Evolutionary conservation across 2,797 vertebrate genomes (phyloP).

Genomic region (Melanotaenia nigrans): DNA sequence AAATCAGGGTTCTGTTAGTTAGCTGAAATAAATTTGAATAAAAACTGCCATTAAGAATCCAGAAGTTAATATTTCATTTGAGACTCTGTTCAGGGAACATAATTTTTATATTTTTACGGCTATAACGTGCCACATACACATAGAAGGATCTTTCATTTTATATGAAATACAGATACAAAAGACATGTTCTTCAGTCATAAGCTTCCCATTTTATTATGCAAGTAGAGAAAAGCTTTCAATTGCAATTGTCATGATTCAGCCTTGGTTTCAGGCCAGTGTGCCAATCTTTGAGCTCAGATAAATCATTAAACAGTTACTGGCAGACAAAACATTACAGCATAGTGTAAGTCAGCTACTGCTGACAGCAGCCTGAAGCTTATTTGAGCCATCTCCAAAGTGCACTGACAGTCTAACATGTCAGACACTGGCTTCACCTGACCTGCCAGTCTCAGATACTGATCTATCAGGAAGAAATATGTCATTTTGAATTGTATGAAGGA

Average conservation of each 20-base stretch:
- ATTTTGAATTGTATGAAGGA: background rate
- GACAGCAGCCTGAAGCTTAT: slow-evolving; percentile 36
- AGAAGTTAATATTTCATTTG: fast-evolving
- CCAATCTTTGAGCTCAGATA: slow-evolving; percentile 31
- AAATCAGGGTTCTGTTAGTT: background rate
- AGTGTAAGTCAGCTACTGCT: slow-evolving; percentile 29
- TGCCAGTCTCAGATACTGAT: background rate
- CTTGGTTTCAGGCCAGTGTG: slow-evolving; percentile 11
- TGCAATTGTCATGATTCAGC: background rate
- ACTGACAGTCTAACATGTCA: slow-evolving; percentile 13
- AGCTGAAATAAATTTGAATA: background rate
- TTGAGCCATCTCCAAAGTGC: slow-evolving; percentile 39
- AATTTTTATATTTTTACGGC: background rate
- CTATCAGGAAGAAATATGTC: background rate
- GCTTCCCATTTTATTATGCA: background rate
- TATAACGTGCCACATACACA: background rate
- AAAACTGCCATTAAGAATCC: background rate
- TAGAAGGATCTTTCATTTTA: fast-evolving
- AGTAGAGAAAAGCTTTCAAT: background rate
- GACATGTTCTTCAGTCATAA: background rate
- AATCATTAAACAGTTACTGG: slow-evolving; percentile 47
- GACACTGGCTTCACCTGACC: slow-evolving; percentile 6
- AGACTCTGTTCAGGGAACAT: fast-evolving
- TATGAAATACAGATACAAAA: background rate
- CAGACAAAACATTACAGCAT: slow-evolving; percentile 13